phyloP scores from a whole-genome alignment of 2,888 invertebrate species.

The Drosophila pseudotakahashii region DNA sequence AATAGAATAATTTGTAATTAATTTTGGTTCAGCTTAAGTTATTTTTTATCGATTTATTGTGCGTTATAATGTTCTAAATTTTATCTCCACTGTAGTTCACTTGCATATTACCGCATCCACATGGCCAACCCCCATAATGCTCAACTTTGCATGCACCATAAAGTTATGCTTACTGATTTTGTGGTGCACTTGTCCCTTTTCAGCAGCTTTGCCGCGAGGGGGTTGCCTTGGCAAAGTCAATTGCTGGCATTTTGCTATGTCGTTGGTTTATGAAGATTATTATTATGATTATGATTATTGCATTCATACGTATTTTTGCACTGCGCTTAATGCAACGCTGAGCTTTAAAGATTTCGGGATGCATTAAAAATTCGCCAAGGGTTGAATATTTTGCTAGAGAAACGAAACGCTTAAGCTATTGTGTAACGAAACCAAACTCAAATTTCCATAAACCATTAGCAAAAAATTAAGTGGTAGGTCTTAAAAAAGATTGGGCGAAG shows the following conservation, averaged over 20 bases:
- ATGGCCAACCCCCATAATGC: slow-evolving; percentile 35
- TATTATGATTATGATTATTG: slow-evolving; percentile 45
- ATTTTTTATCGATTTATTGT: neutral
- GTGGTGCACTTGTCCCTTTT: slow-evolving; percentile 38
- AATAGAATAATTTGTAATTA: too few species aligned
- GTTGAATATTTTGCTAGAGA: neutral
- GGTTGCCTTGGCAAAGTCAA: slow-evolving; percentile 58
- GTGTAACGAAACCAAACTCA: slow-evolving; percentile 12
- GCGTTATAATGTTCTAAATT: neutral
- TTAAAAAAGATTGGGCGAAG: slow-evolving; percentile 2
- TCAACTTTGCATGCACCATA: slow-evolving; percentile 47
- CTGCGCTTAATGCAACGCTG: slow-evolving; percentile 68
- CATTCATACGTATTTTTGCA: slow-evolving; percentile 40
- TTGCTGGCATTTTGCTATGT: slow-evolving; percentile 57
- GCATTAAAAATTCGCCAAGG: slow-evolving; percentile 23
- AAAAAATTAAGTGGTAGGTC: slow-evolving; percentile 25
- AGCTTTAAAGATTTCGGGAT: slow-evolving; percentile 42
- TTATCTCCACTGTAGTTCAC: slow-evolving; percentile 15
- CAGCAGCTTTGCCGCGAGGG: neutral
- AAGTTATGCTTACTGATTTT: slow-evolving; percentile 53
- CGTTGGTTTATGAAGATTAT: slow-evolving; percentile 46
- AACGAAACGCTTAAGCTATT: slow-evolving; percentile 33
- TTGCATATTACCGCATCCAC: neutral
- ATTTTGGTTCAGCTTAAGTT: too few species aligned
- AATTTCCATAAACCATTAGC: slow-evolving; percentile 32